Evolutionary conservation across 2,888 invertebrate species (phyloP).

Genomic region (Archaeoteleia sp.): DNA sequence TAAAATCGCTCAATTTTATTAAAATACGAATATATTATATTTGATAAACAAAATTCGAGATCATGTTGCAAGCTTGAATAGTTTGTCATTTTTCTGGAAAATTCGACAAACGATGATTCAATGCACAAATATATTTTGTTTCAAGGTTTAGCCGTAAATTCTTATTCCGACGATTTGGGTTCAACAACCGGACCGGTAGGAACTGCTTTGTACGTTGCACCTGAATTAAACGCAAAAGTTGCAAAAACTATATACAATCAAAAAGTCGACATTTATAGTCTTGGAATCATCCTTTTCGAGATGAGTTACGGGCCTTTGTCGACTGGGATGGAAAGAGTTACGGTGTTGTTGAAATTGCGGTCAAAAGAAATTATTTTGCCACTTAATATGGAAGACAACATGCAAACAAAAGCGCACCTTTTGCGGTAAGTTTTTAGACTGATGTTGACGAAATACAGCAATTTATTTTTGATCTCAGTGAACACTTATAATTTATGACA

Average conservation of each 20-base stretch:
- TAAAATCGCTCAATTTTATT: no score
- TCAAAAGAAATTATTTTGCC: slow-evolving; percentile 84
- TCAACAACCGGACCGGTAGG: slow-evolving; percentile 90
- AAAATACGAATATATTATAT: no score
- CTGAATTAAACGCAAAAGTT: slow-evolving; percentile 86
- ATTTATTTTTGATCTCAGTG: no score
- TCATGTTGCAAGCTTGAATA: no score
- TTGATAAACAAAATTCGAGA: no score
- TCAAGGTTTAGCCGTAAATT: slow-evolving; percentile 71
- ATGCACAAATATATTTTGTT: no score
- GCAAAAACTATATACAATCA: slow-evolving; percentile 88
- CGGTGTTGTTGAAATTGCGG: slow-evolving; percentile 84
- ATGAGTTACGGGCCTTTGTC: slow-evolving; percentile 92
- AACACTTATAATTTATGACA: no score
- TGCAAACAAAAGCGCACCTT: slow-evolving; percentile 79
- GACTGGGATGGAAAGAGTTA: slow-evolving; percentile 93
- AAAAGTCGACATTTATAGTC: slow-evolving; percentile 83
- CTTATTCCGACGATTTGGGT: slow-evolving; percentile 67
- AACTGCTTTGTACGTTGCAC: slow-evolving; percentile 95
- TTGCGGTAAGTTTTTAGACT: no score
- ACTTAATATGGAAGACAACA: slow-evolving; percentile 79
- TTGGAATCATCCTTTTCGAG: slow-evolving; percentile 95
- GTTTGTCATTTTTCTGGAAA: no score
- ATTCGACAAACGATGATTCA: no score
- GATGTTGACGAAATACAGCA: no score